Percentiles rank a stretch among this genome's conserved stretches.
Evolutionary conservation across 2,797 vertebrate species (phyloP).

Genomic region (Mormyrops boulengeri): DNA sequence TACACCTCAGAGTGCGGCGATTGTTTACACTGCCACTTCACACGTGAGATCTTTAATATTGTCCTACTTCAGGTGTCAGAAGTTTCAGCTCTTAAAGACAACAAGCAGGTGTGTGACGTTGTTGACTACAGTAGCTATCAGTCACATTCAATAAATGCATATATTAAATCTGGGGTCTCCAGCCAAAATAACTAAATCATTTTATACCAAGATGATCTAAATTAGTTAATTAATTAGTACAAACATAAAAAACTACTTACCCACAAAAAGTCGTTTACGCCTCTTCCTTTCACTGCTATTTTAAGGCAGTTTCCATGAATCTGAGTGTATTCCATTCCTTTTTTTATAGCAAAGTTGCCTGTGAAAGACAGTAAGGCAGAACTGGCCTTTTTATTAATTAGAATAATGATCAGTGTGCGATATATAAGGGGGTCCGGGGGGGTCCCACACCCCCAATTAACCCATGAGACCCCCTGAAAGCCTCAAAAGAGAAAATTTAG

Average conservation of each 20-base stretch:
- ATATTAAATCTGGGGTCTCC: not conserved
- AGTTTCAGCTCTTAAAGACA: not conserved
- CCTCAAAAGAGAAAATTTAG: no score
- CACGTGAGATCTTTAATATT: not conserved
- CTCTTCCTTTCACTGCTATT: not conserved
- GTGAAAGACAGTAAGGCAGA: not conserved
- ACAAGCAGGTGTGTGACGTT: not conserved
- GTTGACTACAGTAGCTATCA: not conserved
- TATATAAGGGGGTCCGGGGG: no score
- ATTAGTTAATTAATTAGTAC: not conserved
- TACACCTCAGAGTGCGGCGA: not conserved
- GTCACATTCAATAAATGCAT: not conserved
- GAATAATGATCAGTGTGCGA: not conserved
- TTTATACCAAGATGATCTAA: not conserved
- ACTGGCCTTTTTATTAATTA: not conserved
- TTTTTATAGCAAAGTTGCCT: not conserved
- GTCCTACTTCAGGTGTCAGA: not conserved
- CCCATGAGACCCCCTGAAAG: no score
- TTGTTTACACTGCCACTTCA: not conserved
- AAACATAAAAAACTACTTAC: not conserved
- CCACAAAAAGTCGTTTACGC: not conserved
- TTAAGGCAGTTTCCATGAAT: not conserved
- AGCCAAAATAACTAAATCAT: not conserved
- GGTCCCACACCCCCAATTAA: no score
- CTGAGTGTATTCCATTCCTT: not conserved